These are phyloP conservation scores for Varanus salvator DNA, from an alignment of 2,113 vertebrate species.

Conservation along the genomic window DNA sequence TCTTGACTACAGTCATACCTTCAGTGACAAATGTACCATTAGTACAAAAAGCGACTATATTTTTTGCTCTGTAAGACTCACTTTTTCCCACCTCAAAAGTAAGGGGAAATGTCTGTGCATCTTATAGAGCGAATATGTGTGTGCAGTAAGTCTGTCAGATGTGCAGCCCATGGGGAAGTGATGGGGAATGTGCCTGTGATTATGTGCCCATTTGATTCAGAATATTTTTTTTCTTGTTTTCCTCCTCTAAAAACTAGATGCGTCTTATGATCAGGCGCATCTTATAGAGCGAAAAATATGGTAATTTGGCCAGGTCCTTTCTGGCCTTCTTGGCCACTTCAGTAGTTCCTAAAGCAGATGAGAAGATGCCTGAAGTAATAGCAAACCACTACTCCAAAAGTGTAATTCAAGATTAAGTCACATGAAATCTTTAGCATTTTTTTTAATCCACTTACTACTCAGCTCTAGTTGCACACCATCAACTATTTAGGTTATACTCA, in stretches of 20 bases:
- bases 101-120: too few relatives aligned
- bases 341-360: constrained; percentile 24
- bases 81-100: too few relatives aligned
- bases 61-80: too few relatives aligned
- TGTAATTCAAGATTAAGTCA: background rate
- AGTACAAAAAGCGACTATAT: background rate
- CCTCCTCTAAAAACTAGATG: too few relatives aligned
- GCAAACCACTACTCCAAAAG: constrained; percentile 31
- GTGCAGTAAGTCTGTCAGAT: too few relatives aligned
- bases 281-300: too few relatives aligned
- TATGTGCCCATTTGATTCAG: too few relatives aligned
- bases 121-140: too few relatives aligned
- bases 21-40: background rate
- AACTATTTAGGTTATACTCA: background rate
- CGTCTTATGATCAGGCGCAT: too few relatives aligned
- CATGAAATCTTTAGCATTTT: background rate
- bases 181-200: too few relatives aligned
- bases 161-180: too few relatives aligned
- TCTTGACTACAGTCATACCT: background rate
- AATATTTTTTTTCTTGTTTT: too few relatives aligned
- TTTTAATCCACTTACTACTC: background rate
- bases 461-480: background rate
- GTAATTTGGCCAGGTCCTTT: background rate
- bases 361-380: constrained; percentile 37
- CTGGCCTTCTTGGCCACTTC: constrained; percentile 24